phyloP scores from a whole-genome alignment of 1,140 invertebrate species.

The Phthorimaea operculella region DNA sequence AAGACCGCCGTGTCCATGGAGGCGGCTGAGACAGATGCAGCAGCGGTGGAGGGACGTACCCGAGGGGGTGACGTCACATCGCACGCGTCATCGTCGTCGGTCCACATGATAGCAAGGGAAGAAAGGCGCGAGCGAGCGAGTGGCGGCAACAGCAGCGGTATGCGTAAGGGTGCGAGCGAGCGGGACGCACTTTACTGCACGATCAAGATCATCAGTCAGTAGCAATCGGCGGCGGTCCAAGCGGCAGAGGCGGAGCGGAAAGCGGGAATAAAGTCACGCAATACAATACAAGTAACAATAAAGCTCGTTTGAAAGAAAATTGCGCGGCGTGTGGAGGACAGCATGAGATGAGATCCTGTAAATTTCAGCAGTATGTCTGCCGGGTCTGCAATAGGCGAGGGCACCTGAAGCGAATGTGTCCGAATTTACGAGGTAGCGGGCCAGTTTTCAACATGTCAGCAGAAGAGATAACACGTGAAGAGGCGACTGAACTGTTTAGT shows the following conservation, averaged over 20 bases:
- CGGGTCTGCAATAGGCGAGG: slow-evolving; percentile 3
- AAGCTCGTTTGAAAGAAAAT: neutral
- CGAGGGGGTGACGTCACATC: too few relatives aligned
- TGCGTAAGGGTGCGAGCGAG: too few relatives aligned
- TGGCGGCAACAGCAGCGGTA: too few relatives aligned
- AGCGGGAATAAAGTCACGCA: neutral
- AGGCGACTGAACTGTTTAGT: neutral
- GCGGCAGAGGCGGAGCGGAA: neutral
- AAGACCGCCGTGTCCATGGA: too few relatives aligned
- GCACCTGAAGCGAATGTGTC: slow-evolving; percentile 3
- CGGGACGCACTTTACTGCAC: too few relatives aligned
- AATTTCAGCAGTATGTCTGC: slow-evolving; percentile 2
- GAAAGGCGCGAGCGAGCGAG: too few relatives aligned
- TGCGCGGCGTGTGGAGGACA: slow-evolving; percentile 6
- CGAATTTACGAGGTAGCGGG: neutral
- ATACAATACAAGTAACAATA: neutral
- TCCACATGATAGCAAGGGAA: too few relatives aligned
- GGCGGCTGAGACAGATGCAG: too few relatives aligned
- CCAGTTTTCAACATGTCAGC: neutral
- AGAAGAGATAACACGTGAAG: neutral
- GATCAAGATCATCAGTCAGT: too few relatives aligned
- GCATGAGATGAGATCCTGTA: neutral
- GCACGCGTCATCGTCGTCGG: too few relatives aligned
- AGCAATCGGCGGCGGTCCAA: too few relatives aligned
- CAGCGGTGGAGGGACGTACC: too few relatives aligned